Percentiles rank a stretch among this genome's conserved stretches.
phyloP scores from a whole-genome alignment of 2,797 vertebrate species.

The Falco peregrinus region DNA sequence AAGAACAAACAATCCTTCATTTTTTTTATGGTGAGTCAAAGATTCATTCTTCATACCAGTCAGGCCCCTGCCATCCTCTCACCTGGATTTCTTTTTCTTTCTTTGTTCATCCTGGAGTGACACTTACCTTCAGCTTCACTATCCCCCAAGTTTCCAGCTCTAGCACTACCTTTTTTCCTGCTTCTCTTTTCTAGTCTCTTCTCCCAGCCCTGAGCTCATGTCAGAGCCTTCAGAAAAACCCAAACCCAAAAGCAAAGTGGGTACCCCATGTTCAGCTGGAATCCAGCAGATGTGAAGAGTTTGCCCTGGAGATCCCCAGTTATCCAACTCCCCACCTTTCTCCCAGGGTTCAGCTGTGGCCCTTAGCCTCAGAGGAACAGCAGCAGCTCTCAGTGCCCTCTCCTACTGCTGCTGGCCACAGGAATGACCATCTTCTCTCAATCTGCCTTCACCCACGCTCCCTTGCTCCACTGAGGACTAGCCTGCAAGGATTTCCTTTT shows the following conservation, averaged over 20 bases:
- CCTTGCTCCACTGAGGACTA: neutral
- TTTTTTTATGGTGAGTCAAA: neutral
- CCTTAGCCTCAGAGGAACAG: neutral
- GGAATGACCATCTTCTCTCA: neutral
- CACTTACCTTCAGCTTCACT: neutral
- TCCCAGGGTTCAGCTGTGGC: neutral
- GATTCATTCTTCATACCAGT: neutral
- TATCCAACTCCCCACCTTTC: conserved; percentile 53
- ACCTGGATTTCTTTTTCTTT: neutral
- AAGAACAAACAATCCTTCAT: fast-evolving
- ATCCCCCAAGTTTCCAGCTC: neutral
- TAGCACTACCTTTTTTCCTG: neutral
- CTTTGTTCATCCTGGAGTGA: neutral
- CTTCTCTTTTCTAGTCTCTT: neutral
- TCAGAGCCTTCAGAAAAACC: neutral
- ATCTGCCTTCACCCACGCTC: neutral
- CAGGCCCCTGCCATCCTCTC: neutral
- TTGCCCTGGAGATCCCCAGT: conserved; percentile 53
- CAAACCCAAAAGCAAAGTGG: neutral
- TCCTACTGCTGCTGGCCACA: neutral
- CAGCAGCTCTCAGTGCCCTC: neutral
- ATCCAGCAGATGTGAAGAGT: neutral
- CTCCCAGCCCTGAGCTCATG: neutral
- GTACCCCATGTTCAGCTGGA: neutral
- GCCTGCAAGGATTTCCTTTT: neutral